phyloP scores from a whole-genome alignment of 2,888 invertebrate species.

The Arge pagana region DNA sequence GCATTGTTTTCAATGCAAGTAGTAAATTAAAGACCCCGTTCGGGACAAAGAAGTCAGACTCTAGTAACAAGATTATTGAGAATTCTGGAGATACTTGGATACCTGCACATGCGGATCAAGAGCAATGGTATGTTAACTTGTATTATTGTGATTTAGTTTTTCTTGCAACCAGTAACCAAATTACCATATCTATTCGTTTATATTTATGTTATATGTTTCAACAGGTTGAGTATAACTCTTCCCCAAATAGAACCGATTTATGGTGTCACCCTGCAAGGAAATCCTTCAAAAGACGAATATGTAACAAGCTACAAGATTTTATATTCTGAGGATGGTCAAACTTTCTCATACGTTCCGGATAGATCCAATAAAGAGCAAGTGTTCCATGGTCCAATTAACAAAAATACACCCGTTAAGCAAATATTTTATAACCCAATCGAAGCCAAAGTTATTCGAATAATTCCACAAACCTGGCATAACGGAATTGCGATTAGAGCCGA shows the following conservation, averaged over 20 bases:
- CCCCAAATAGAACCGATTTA: conserved; percentile 71
- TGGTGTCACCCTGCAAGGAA: conserved; percentile 75
- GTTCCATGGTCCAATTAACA: conserved; percentile 75
- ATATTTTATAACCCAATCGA: conserved; percentile 75
- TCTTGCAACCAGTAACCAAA: not conserved
- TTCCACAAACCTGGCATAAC: conserved; percentile 77
- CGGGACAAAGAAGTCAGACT: conserved; percentile 62
- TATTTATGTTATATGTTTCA: too few relatives aligned
- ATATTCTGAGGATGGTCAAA: conserved; percentile 70
- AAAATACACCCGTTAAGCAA: conserved; percentile 64
- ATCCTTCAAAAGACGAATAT: conserved; percentile 69
- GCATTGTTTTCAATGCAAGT: conserved; percentile 64
- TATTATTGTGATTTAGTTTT: not conserved
- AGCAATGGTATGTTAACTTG: conserved; percentile 62
- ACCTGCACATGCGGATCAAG: conserved; percentile 63
- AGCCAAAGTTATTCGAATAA: conserved; percentile 72
- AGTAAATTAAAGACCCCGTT: conserved; percentile 60
- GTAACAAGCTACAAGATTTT: conserved; percentile 78
- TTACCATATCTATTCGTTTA: conserved; percentile 9
- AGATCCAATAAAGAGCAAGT: conserved; percentile 63
- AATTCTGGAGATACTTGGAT: conserved; percentile 70
- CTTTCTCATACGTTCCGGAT: conserved; percentile 66
- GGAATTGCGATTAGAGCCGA: conserved; percentile 72
- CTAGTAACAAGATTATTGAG: conserved; percentile 53
- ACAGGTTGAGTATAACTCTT: conserved; percentile 70